Percentiles rank a stretch among this genome's conserved stretches.
Evolutionary conservation across 2,113 vertebrate genomes (phyloP).

Genomic region (Anolis sagrei): DNA sequence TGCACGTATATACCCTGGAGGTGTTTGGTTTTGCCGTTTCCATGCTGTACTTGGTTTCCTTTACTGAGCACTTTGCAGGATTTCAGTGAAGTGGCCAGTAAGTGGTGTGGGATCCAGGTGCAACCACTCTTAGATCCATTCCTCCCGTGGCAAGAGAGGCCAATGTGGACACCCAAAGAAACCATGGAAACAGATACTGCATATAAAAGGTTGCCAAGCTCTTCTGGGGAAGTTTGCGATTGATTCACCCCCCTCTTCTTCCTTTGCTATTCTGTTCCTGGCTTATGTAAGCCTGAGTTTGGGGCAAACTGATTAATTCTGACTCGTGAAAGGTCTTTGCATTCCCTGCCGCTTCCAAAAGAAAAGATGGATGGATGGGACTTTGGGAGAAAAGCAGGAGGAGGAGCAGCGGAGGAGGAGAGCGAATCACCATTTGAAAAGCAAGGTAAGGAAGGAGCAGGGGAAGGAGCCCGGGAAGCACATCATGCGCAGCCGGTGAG

Average conservation of each 20-base stretch:
- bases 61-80: too few relatives aligned
- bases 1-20: too few relatives aligned
- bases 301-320: not conserved
- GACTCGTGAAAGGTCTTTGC: not conserved
- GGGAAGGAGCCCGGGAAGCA: not conserved
- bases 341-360: not conserved
- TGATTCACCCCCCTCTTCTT: not conserved
- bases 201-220: too few relatives aligned
- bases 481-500: not conserved
- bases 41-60: too few relatives aligned
- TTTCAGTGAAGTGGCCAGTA: too few relatives aligned
- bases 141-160: too few relatives aligned
- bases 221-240: not conserved
- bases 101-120: too few relatives aligned
- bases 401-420: not conserved
- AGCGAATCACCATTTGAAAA: not conserved
- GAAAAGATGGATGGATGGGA: not conserved
- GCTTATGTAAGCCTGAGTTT: not conserved
- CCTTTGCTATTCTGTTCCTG: not conserved
- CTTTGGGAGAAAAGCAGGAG: not conserved
- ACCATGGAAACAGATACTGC: too few relatives aligned
- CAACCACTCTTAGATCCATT: too few relatives aligned
- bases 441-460: not conserved
- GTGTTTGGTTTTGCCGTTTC: too few relatives aligned
- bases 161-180: too few relatives aligned